phyloP scores from a whole-genome alignment of 2,113 vertebrate genomes.

The Pseudopipra pipra region DNA sequence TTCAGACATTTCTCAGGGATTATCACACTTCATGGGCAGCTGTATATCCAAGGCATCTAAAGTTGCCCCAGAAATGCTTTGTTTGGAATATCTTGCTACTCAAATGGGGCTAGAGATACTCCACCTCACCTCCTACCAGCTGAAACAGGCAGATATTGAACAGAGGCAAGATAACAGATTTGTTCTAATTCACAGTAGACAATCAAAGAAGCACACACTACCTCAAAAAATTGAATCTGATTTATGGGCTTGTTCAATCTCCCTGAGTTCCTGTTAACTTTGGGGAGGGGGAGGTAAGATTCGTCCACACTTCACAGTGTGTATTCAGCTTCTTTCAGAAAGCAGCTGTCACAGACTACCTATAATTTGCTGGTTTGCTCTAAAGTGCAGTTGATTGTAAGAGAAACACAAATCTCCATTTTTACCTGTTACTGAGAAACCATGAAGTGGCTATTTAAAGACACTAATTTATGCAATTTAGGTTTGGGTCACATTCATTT shows the following conservation, averaged over 20 bases:
- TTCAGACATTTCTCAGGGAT: slow-evolving; percentile 51
- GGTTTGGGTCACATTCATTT: not conserved
- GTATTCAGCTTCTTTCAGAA: not conserved
- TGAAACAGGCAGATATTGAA: not conserved
- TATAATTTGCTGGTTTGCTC: not conserved
- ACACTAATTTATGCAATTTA: not conserved
- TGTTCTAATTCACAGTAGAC: not conserved
- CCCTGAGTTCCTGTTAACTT: not conserved
- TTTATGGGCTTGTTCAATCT: not conserved
- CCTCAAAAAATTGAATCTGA: not conserved
- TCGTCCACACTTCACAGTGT: not conserved
- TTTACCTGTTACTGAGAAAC: not conserved
- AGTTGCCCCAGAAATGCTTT: slow-evolving; percentile 19
- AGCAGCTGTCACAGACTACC: not conserved
- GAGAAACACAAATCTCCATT: not conserved
- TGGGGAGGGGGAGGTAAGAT: not conserved
- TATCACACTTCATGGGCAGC: not conserved
- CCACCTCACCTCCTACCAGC: not conserved
- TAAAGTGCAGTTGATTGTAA: not conserved
- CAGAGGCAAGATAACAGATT: not conserved
- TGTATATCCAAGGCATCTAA: not conserved
- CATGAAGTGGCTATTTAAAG: not conserved
- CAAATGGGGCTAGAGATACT: slow-evolving; percentile 19
- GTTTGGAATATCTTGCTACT: not conserved
- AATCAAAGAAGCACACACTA: not conserved